Evolutionary conservation across 2,113 vertebrate species (phyloP), one percentile per base, ranked within the genome.

Genomic region (Chaenocephalus aceratus): DNA sequence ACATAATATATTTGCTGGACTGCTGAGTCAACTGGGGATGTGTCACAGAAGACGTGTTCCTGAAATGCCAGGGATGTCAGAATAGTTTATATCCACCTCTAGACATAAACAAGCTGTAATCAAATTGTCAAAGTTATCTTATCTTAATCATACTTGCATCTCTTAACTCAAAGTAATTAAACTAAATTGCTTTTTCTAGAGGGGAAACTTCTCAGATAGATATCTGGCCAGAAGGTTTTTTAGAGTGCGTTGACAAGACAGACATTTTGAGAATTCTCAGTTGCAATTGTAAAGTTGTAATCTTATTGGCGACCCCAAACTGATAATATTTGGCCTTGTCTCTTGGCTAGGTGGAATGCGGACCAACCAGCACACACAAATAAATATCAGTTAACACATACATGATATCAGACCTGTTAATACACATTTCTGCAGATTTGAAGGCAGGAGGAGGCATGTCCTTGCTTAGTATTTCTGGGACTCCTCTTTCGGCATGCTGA

Each of bases 31-130:
- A 68, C 12, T 56, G 54, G 36, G 67, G 41, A 46, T 10, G 13
- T 84, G 23, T 80, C 44, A 77, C 10, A 41, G 61, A 30, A 72
- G 45, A 70, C 62, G 36, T 82, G 72, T 82, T 72, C 62, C 41
- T 44, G 3, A 51, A 52, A 51, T 41, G 16, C 45, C 16, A 45
- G 15, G 16, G 46, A 65, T 41, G 11, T 58, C 18, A 26, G 8
- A 64, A 34, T 49, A 58, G 16, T 58, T 71, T 48, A 41, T 62
- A 45, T 23, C 12, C 46, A 21, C n/a, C 48, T 36, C 6, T 41
- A 46, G 46, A 14, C 65, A 77, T 34, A 12, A 53, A 61, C 6
- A 57, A 5, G 41, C 14, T 21, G 26, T 30, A 30, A 30, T 3
- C 26, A 30, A 30, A 30, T 30, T 30, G 26, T 30, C 26, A 6